These are phyloP conservation scores for Saturnia japonica DNA, from an alignment of 2,888 invertebrate genomes.

Conservation along the genomic window DNA sequence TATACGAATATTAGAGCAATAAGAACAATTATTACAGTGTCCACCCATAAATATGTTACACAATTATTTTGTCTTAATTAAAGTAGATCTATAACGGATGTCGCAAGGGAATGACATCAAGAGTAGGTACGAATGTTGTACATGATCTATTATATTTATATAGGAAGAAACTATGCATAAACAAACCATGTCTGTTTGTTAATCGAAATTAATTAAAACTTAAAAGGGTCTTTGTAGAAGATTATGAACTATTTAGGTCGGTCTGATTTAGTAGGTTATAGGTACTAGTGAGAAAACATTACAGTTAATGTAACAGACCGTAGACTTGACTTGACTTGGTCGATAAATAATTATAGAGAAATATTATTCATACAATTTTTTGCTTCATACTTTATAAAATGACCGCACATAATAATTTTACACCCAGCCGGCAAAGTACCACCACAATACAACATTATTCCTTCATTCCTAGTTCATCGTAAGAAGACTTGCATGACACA, in stretches of 20 bases:
- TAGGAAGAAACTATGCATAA: neutral
- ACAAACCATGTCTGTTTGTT: neutral
- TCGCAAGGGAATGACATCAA: conserved; percentile 25
- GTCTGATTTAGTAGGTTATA: neutral
- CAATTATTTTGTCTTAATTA: neutral
- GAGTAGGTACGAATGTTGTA: conserved; percentile 34
- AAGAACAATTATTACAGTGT: neutral
- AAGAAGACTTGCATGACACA: no score
- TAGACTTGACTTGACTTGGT: no score
- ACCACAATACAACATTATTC: no score
- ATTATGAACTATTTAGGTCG: neutral
- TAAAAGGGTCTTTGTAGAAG: neutral
- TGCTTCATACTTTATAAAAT: no score
- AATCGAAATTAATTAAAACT: neutral
- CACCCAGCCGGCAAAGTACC: no score
- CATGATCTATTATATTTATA: conserved; percentile 37
- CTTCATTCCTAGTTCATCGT: no score
- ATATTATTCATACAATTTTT: no score
- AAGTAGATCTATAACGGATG: neutral
- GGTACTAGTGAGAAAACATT: no score
- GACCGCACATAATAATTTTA: no score
- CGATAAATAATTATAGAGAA: no score
- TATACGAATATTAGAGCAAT: neutral
- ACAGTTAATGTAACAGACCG: no score
- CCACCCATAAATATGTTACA: neutral